Base-by-base conservation (phyloP, 1,140 invertebrate genomes). In the Meloidogyne chitwoodi region DNA sequence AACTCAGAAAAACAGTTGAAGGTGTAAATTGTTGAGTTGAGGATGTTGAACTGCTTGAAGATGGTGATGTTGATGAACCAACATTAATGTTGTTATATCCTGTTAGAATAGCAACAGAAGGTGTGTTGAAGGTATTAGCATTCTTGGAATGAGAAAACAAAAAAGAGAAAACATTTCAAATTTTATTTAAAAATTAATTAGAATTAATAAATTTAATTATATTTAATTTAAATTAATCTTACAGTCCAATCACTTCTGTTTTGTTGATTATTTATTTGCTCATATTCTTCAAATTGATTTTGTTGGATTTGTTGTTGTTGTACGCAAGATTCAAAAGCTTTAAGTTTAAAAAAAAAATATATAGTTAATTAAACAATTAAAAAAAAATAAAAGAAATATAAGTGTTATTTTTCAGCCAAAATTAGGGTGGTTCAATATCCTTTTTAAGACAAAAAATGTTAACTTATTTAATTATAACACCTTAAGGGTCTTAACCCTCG, bases 281-380 rank as follows among this genome's bases (percentile, higher is more conserved):
- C n/a, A n/a, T n/a, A n/a, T n/a, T 56, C 48, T n/a, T 6, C 0
- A n/a, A 56, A 56, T n/a, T 56, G 65, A 6, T 29, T 14, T 34
- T 34, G 56, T 8, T 72, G 70, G 2, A 24, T 22, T 0, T 38
- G 65, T 34, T 31, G 65, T 34, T 38, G 56, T 11, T 73, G 71
- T 4, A 24, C 71, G 11, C 71, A 73, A 0, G 71, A 73, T 61
- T 71, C 65, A 24, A 76, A 71, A 34, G 74, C 74, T 70, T 12
- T 75, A 38, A 74, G 3, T 38, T 38, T 38, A 38, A 38, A 38
- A 8, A 38, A 38, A n/a, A n/a, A n/a, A n/a, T n/a, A 74, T 1
- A 56, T 19, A 31, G 2, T 71, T 71, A 27, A 19, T 26, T 24
- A 72, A 29, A 29, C 10, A 73, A 69, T 73, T 24, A 44, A 41